Evolutionary conservation across 1,140 invertebrate genomes (phyloP).

Genomic region (Drosophila nigromelanica): DNA sequence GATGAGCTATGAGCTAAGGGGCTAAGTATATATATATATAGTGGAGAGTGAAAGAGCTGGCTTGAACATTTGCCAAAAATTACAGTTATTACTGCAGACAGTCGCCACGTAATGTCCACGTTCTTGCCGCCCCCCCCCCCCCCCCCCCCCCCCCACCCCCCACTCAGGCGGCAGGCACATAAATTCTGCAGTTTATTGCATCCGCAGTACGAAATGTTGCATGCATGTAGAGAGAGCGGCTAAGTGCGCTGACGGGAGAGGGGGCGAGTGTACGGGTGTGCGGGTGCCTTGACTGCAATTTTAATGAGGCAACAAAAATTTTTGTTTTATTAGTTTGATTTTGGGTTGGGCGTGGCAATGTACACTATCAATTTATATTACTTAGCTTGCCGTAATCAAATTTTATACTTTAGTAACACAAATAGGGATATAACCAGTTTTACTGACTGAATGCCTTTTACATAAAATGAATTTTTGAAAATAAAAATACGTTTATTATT

Average conservation of each 20-base stretch:
- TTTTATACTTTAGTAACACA: not conserved
- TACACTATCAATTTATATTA: constrained; percentile 38
- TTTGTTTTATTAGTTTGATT: constrained; percentile 63
- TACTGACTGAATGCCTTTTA: no score
- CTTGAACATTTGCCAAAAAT: constrained; percentile 76
- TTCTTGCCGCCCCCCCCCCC: not conserved
- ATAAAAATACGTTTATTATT: no score
- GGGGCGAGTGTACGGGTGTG: not conserved
- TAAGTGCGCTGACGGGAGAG: not conserved
- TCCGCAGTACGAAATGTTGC: constrained; percentile 72
- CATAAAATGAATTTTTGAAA: no score
- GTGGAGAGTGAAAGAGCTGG: constrained; percentile 4
- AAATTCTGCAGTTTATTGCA: constrained; percentile 80
- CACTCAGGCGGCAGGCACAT: constrained; percentile 65
- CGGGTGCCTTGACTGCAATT: constrained; percentile 42
- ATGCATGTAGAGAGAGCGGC: constrained; percentile 23
- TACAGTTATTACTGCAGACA: constrained; percentile 82
- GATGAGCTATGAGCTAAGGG: constrained; percentile 30
- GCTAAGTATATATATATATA: not conserved
- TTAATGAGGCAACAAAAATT: constrained; percentile 73
- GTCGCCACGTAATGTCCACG: constrained; percentile 41
- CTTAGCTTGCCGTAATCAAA: not conserved
- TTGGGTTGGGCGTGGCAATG: constrained; percentile 9
- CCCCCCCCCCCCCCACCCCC: no score
- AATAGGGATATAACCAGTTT: not conserved